Evolutionary conservation across 2,113 vertebrate genomes (phyloP).

Genomic region (Baryphthengus martii): DNA sequence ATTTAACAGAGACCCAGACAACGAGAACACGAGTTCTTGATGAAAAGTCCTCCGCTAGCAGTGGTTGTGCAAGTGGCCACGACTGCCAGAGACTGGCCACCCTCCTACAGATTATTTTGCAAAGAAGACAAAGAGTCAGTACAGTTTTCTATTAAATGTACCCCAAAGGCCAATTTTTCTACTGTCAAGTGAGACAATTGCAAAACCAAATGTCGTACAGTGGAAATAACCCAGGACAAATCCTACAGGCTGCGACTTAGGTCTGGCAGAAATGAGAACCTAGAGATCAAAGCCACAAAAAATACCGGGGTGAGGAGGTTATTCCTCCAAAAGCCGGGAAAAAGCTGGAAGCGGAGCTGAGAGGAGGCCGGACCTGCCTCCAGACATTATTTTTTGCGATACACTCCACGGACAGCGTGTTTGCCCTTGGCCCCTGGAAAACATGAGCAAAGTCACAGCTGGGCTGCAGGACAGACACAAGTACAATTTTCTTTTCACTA

Average conservation of each 20-base stretch:
- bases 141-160: constrained; percentile 9
- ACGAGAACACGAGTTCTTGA: not conserved
- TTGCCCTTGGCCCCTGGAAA: not conserved
- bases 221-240: constrained; percentile 48
- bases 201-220: constrained; percentile 18
- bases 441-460: not conserved
- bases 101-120: constrained; percentile 37
- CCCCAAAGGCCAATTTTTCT: constrained; percentile 12
- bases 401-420: not conserved
- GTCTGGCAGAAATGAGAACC: constrained; percentile 13
- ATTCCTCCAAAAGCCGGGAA: constrained; percentile 2
- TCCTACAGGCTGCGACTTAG: constrained; percentile 25
- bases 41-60: constrained; percentile 22
- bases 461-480: not conserved
- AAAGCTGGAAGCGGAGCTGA: not conserved
- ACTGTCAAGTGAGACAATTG: constrained; percentile 21
- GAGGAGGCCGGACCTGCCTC: not conserved
- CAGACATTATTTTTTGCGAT: not conserved
- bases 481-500: not conserved
- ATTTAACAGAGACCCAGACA: not conserved
- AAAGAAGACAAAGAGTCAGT: constrained; percentile 29
- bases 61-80: constrained; percentile 41
- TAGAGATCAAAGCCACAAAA: constrained; percentile 12
- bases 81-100: constrained; percentile 1
- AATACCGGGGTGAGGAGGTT: not conserved